A percentile compares a stretch with the other conserved stretches of the same genome.
phyloP scores from a whole-genome alignment of 1,140 invertebrate species.

The Galendromus occidentalis region DNA sequence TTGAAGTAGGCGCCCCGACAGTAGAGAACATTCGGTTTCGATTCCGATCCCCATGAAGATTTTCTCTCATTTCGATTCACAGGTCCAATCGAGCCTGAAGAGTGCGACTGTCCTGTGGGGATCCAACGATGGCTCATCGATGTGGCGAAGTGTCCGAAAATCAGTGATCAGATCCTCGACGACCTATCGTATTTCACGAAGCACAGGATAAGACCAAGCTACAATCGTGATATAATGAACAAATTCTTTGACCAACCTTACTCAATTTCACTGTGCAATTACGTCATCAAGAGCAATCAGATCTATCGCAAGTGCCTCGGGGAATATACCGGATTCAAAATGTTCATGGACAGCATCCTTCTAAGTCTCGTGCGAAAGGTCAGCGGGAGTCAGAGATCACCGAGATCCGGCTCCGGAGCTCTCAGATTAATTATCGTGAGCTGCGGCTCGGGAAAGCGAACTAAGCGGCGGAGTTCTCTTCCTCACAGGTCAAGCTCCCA shows the following conservation, averaged over 20 bases:
- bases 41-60: too few species aligned
- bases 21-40: too few species aligned
- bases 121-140: conserved; percentile 42
- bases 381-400: not conserved
- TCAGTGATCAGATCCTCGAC: conserved; percentile 45
- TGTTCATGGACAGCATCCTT: conserved; percentile 76
- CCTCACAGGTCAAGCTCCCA: conserved; percentile 38
- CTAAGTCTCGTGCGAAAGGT: conserved; percentile 61
- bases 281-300: conserved; percentile 32
- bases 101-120: conserved; percentile 58
- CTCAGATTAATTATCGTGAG: too few species aligned
- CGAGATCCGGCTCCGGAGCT: too few species aligned
- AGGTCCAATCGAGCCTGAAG: conserved; percentile 53
- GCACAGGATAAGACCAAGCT: conserved; percentile 47
- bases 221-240: conserved; percentile 34
- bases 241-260: not conserved
- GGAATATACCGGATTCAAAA: conserved; percentile 82
- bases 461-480: not conserved
- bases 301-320: conserved; percentile 67
- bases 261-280: not conserved
- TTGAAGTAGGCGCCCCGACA: too few species aligned
- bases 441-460: not conserved
- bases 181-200: conserved; percentile 48
- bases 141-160: conserved; percentile 41
- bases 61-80: conserved; percentile 21